Base-by-base conservation (phyloP, 2,888 invertebrate species). In the Tachina grossa region DNA sequence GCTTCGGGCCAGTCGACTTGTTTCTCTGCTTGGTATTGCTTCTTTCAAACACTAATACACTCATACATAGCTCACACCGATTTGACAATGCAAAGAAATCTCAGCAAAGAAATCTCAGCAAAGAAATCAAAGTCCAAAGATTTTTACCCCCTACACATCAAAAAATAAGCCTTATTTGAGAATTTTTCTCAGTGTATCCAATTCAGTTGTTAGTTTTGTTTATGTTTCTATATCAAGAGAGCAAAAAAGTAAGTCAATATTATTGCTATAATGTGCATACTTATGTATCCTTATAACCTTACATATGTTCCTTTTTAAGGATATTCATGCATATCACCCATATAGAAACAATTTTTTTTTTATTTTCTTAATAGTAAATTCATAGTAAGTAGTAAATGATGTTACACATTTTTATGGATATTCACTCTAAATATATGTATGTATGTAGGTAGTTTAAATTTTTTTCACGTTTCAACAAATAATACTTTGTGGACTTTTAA, bases 231-330 rank as follows among this genome's bases (percentile, higher is more conserved):
- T 45, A 41, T 45, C 16, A 14, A 19, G 45, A 47, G 55, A 45
- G 10, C 13, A 1, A 9, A 83, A 82, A 74, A 31, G 31, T 31
- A 80, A 78, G 71, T 84, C 80, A 84, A 84, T 84, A 76, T 80
- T 75, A 51, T 84, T 80, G 39, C 71, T 71, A 80, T 76, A 59
- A 76, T 71, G 61, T 65, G 41, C 65, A 71, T 75, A 47, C 45
- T 53, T 65, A 55, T 47, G 53, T 51, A 63, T 45, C 16, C 59
- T n/a, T 45, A 51, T 57, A 19, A 39, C 39, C 80, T 74, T 74
- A 74, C 83, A 69, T 43, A 69, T 79, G 79, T 43, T 55, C 61
- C 47, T 55, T 19, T 43, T 71, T 49, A 79, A 84, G 75, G 63
- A 71, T 51, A 14, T 55, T 63, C 76, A 77, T 74, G 57, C 68